A percentile compares a stretch with the other conserved stretches of the same genome.
Conservation (phyloP, 2,797 vertebrate species). For the Falco rusticolus region DNA sequence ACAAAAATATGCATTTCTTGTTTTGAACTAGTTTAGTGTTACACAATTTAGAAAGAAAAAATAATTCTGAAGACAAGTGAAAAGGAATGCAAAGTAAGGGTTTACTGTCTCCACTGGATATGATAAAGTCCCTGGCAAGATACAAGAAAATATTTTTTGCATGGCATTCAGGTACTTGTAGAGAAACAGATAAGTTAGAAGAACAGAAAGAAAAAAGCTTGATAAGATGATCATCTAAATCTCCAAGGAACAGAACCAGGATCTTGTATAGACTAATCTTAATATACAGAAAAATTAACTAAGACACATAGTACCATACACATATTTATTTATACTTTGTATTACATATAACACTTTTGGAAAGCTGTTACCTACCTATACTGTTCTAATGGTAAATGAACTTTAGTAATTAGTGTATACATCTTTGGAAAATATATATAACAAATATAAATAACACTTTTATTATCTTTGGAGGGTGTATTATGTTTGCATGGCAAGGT, state of each 20-base stretch:
- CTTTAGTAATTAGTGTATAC: background rate
- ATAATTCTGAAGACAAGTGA: background rate
- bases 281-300: background rate
- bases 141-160: background rate
- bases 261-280: background rate
- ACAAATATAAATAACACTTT: background rate
- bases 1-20: background rate
- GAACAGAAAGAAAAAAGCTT: background rate
- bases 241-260: background rate
- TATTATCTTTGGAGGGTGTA: background rate
- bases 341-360: background rate
- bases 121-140: background rate
- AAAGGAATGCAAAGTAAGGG: background rate
- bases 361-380: background rate
- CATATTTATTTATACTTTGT: background rate
- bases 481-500: no score
- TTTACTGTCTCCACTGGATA: background rate
- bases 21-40: background rate
- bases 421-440: background rate
- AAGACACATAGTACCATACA: background rate
- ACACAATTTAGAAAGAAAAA: background rate
- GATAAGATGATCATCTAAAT: background rate
- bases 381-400: background rate
- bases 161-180: background rate
- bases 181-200: background rate